Percentiles rank a stretch among this genome's conserved stretches.
Evolutionary conservation across 2,888 invertebrate genomes (phyloP).

Genomic region (Rosalia funebris): DNA sequence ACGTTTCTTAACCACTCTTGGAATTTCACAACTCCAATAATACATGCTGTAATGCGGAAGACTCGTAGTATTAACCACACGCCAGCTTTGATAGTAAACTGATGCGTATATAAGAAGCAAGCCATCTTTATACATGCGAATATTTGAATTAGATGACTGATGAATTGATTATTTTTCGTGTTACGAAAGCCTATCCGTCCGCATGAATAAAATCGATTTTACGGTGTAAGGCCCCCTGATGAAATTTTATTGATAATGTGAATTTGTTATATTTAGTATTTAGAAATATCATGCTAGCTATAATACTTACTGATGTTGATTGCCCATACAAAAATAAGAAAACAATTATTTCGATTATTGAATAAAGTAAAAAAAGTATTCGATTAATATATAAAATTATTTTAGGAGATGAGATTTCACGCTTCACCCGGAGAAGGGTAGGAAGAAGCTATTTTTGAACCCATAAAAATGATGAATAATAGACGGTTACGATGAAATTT

Average conservation of each 20-base stretch:
- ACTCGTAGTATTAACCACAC: no score
- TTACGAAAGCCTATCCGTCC: slow-evolving; percentile 13
- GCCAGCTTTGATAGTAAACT: no score
- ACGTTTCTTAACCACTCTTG: no score
- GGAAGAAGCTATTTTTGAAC: slow-evolving; percentile 2
- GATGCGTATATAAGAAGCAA: no score
- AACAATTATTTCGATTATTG: not conserved
- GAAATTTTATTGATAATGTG: slow-evolving; percentile 17
- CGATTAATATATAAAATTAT: not conserved
- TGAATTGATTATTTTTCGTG: no score
- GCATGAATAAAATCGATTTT: slow-evolving; percentile 27
- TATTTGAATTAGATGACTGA: no score
- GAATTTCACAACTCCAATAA: no score
- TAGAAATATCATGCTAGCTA: no score
- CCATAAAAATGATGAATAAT: slow-evolving; percentile 5
- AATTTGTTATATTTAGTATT: slow-evolving; percentile 15
- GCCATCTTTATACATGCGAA: no score
- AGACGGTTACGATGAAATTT: slow-evolving; percentile 4
- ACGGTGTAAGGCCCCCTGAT: slow-evolving; percentile 8
- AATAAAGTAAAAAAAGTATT: not conserved
- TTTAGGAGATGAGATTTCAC: not conserved
- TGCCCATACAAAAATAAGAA: no score
- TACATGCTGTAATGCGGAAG: no score
- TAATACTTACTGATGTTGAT: no score
- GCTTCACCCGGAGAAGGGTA: not conserved